phyloP scores from a whole-genome alignment of 37 sponge, comb jelly and placozoan genomes.

The Ephydatia muelleri region DNA sequence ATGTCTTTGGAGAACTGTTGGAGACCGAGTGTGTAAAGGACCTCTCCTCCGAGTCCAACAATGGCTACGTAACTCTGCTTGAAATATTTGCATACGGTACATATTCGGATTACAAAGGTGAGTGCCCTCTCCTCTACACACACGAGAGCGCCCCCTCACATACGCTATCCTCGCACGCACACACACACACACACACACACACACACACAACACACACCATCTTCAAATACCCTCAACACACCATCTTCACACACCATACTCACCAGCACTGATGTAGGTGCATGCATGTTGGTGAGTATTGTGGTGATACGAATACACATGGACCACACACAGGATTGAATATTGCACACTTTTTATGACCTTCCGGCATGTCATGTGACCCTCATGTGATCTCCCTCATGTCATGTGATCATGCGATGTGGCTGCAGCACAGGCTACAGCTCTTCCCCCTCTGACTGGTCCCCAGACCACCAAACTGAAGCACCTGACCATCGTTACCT shows the following conservation, averaged over 20 bases:
- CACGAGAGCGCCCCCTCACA: too few species aligned
- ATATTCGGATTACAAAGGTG: slow-evolving; percentile 74
- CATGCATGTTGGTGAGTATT: too few species aligned
- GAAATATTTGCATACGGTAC: slow-evolving; percentile 88
- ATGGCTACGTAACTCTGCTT: slow-evolving; percentile 55
- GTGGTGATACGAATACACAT: too few species aligned
- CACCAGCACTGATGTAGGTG: too few species aligned
- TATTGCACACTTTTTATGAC: too few species aligned
- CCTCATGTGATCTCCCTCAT: slow-evolving; percentile 17
- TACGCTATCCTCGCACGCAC: too few species aligned
- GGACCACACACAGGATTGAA: too few species aligned
- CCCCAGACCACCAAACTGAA: slow-evolving; percentile 72
- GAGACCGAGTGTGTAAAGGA: slow-evolving; percentile 70
- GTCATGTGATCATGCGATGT: slow-evolving; percentile 13
- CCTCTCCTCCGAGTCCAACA: slow-evolving; percentile 19
- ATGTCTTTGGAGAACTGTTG: slow-evolving; percentile 83
- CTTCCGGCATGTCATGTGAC: too few species aligned
- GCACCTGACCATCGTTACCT: slow-evolving; percentile 80
- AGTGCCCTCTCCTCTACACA: not conserved
- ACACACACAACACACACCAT: too few species aligned
- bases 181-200: too few species aligned
- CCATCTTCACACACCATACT: too few species aligned
- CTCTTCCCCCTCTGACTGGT: slow-evolving; percentile 66
- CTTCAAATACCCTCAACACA: too few species aligned
- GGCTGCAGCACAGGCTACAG: slow-evolving; percentile 2